Evolutionary conservation across 1,140 invertebrate species (phyloP), one percentile per base, ranked within the genome.

Genomic region (Thaumatotibia leucotreta): DNA sequence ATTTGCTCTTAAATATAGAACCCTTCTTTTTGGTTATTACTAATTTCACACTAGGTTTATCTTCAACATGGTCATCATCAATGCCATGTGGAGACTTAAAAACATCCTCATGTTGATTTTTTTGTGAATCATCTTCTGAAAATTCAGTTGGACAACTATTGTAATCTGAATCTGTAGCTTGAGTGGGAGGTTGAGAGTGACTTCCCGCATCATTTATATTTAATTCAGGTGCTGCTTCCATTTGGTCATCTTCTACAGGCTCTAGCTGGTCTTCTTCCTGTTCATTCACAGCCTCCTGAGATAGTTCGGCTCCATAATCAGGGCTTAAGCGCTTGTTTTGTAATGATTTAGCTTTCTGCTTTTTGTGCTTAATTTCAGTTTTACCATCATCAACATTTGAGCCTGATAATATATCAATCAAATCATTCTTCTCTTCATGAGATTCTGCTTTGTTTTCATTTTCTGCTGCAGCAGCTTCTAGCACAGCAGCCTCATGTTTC

Each of bases 1-100:
- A 94, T 58, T 96, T 93, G 79, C 96, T 97, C 81, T 98, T 97
- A 80, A 98, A 98, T 81, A 98, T 97, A 77, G 96, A 97, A 54
- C 96, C 95, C 83, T 97, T 97, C 78, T 96, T 97, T 66, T 95
- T 94, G 0, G 93, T 93, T 62, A 95, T 94, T 5, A 94, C 92
- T 66, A 95, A 76, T 76, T 95, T 95, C 17, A 94, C 92, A 82
- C 91, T 92, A 11, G 91, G 88, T 69, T 91, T 92, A 27, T 91
- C 80, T 61, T 92, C 89, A 66, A 74, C 29, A 52, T 86, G 72
- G 22, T 85, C 84, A 20, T 88, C 85, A 77, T 75, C 72, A 14
- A 89, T 31, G 5, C 81, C 74, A 63, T 81, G 79, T 29, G 90
- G 90, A 45, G 89, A 88, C 68, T 92, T 92, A 65, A 92, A 92